Base-by-base conservation (phyloP, 2,888 invertebrate genomes). In the Agrilus mali region DNA sequence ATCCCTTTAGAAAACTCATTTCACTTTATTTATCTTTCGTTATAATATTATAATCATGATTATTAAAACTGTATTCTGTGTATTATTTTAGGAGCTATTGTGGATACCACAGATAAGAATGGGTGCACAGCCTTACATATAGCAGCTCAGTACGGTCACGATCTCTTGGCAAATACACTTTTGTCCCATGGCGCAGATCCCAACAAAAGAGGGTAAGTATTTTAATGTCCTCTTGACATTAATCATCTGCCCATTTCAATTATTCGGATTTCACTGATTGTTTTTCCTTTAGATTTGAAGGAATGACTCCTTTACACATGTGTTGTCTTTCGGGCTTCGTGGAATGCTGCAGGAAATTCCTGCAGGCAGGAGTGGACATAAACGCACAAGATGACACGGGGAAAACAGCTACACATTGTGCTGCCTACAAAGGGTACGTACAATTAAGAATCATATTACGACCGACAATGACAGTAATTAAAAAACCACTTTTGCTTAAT, bases 111-210 rank as follows among this genome's bases (percentile, higher is more conserved):
- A 40, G 78, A 79, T 58, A 74, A 72, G 53, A 72, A 72, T 50
- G 73, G 74, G 12, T 76, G 74, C 53, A 77, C 78, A 1, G 70
- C 78, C 10, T 61, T 79, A 38, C 78, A 80, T 54, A 74, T 78
- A 46, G 78, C 79, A 13, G 76, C 78, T n/a, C 67, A 74, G 53
- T 73, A 73, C 54, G 73, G 75, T 0, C 74, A 77, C 51, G 74
- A 75, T 53, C 60, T 74, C 38, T 60, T 75, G 36, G 68, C 74
- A 13, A 69, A 69, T 50, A 72, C 72, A 4, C 60, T 76, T 36
- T 54, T 76, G 36, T 59, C 63, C 34, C 64, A 64, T 49, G 70
- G 70, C 6, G 73, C 75, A 8, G 66, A 71, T 57, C 67, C 72
- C 3, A 60, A 60, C 22, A 68, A 64, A 60, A 69, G 62, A 48